phyloP scores from a whole-genome alignment of 1,140 invertebrate species.

The Micrasema minimum region DNA sequence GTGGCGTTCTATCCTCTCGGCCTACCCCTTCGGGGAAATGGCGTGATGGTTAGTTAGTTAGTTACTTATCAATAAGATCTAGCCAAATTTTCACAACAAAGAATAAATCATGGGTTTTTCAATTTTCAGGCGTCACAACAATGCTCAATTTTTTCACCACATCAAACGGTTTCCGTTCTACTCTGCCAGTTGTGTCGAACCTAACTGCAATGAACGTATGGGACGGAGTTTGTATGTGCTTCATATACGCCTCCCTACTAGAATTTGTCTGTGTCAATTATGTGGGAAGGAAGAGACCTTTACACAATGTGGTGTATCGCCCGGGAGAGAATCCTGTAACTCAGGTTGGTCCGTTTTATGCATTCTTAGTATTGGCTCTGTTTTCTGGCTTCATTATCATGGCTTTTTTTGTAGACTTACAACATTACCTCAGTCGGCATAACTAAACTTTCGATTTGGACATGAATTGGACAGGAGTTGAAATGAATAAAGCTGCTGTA shows the following conservation, averaged over 20 bases:
- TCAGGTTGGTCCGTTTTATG: constrained; percentile 74
- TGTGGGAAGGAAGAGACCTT: constrained; percentile 88
- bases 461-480: too few species aligned
- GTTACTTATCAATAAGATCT: too few species aligned
- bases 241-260: constrained; percentile 92
- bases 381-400: constrained; percentile 23
- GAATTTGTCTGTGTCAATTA: constrained; percentile 96
- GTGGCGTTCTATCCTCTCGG: too few species aligned
- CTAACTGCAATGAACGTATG: constrained; percentile 95
- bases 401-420: constrained; percentile 12
- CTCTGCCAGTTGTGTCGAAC: constrained; percentile 92
- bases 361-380: not conserved
- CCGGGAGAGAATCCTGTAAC: constrained; percentile 91
- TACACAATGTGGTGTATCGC: constrained; percentile 88
- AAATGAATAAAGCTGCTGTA: too few species aligned
- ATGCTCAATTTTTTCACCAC: constrained; percentile 99
- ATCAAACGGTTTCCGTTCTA: constrained; percentile 88
- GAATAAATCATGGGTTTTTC: too few species aligned
- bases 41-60: too few species aligned
- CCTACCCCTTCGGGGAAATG: too few species aligned
- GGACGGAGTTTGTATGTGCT: constrained; percentile 97
- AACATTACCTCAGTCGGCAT: constrained; percentile 25
- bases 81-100: too few species aligned
- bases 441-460: too few species aligned
- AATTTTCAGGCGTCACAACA: constrained; percentile 85